phyloP scores from a whole-genome alignment of 2,113 vertebrate species.

The Syngnathoides biaculeatus region DNA sequence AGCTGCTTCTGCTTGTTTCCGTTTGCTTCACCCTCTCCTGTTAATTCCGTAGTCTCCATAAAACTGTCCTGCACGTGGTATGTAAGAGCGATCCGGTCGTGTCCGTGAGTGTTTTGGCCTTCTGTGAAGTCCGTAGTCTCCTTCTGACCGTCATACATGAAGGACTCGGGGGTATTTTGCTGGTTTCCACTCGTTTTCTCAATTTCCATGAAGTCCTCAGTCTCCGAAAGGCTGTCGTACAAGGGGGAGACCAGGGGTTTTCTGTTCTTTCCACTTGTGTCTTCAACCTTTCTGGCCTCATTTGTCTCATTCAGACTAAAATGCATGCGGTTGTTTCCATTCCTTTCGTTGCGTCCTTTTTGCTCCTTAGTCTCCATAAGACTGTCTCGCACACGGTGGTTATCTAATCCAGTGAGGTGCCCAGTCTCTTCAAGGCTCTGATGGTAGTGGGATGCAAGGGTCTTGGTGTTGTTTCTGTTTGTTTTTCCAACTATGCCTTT shows the following conservation, averaged over 20 bases:
- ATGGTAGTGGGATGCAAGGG: neutral
- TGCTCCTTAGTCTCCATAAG: neutral
- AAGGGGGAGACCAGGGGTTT: neutral
- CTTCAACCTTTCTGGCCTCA: neutral
- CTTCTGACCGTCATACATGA: neutral
- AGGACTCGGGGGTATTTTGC: neutral
- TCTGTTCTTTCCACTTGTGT: neutral
- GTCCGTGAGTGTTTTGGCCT: neutral
- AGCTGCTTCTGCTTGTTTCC: neutral
- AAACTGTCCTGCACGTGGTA: neutral
- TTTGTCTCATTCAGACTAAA: neutral
- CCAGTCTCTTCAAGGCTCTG: neutral
- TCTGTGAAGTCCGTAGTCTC: neutral
- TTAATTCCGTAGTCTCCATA: neutral
- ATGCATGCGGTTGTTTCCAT: neutral
- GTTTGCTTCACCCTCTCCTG: neutral
- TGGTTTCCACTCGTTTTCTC: neutral
- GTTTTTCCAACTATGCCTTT: neutral
- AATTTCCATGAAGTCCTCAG: conserved; percentile 2
- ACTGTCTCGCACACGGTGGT: neutral
- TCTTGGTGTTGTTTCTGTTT: neutral
- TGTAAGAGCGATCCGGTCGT: neutral
- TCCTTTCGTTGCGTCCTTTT: neutral
- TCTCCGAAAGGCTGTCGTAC: neutral
- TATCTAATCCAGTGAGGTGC: neutral